Base-by-base conservation (phyloP, 2,113 vertebrate genomes). In the Neodontobutis hainanensis region DNA sequence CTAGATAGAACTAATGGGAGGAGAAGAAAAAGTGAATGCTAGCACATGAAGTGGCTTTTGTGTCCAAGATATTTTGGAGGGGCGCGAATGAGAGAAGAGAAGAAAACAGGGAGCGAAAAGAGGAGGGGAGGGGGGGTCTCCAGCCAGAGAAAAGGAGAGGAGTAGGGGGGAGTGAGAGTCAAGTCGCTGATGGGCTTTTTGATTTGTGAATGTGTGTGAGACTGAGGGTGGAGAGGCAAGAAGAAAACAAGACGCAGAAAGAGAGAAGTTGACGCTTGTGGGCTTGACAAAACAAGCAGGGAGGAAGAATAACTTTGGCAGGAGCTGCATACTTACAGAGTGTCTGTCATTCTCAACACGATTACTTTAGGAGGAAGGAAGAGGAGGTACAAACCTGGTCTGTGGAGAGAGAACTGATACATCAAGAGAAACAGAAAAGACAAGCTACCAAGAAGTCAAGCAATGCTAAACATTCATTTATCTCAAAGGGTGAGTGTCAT, bases 21-120 rank as follows among this genome's bases (percentile, higher is more conserved):
- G 53, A 68, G 59, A 75, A 49, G 63, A 75, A 73, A 43, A 73
- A 65, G 55, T 72, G 58, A 46, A 68, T 42, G 61, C 69, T 19
- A 77, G 73, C 71, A 70, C 75, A 78, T 75, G 72, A 84, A 84
- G 83, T 59, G 61, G 73, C 85, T 87, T 85, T 92, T 90, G 87
- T 91, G 47, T 73, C 85, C 74, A 55, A 64, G 77, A 80, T 84
- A 80, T 80, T 87, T 84, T 82, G 74, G 76, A 81, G 81, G 71
- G 70, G 73, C n/a, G 15, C 51, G 11, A 82, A 82, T 77, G 80
- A 69, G 80, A 80, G 75, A 77, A 75, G 73, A 46, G 57, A 71
- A 68, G 58, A 78, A 63, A 55, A 55, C 34, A 51, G 49, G 65
- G 73, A 66, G 38, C 46, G 12, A 19, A 43, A 56, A n/a, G 56